Evolutionary conservation across 2,888 invertebrate species (phyloP).

Genomic region (Lasioglossum morio): DNA sequence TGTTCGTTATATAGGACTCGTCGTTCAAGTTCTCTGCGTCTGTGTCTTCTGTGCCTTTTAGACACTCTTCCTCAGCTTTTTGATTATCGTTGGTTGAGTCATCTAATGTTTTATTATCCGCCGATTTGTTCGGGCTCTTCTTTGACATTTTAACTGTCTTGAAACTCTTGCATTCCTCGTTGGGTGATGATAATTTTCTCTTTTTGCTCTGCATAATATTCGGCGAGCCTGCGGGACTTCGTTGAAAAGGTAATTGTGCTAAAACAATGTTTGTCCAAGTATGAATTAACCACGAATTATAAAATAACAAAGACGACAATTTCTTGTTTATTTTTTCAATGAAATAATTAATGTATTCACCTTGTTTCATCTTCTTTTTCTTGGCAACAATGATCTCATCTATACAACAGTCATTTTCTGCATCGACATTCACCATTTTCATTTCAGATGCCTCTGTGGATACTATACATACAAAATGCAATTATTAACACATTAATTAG

Average conservation of each 20-base stretch:
- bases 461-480: not conserved
- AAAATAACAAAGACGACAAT: not conserved
- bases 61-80: not conserved
- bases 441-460: slow-evolving; percentile 56
- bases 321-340: not conserved
- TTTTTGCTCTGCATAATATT: slow-evolving; percentile 74
- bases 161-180: slow-evolving; percentile 68
- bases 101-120: slow-evolving; percentile 19
- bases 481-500: not conserved
- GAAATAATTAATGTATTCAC: slow-evolving; percentile 63
- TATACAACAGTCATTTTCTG: slow-evolving; percentile 73
- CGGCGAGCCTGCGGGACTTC: slow-evolving; percentile 70
- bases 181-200: slow-evolving; percentile 76
- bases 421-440: slow-evolving; percentile 77
- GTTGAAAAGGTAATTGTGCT: slow-evolving; percentile 81
- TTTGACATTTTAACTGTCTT: slow-evolving; percentile 77
- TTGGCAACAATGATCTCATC: slow-evolving; percentile 69
- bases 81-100: not conserved
- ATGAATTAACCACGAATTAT: not conserved
- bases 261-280: slow-evolving; percentile 45
- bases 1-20: not conserved
- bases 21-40: slow-evolving; percentile 30
- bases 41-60: slow-evolving; percentile 23
- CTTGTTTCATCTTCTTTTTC: slow-evolving; percentile 80
- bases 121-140: slow-evolving; percentile 63